These are phyloP conservation scores for Falco peregrinus DNA, from an alignment of 2,797 vertebrate genomes.

Conservation along the genomic window DNA sequence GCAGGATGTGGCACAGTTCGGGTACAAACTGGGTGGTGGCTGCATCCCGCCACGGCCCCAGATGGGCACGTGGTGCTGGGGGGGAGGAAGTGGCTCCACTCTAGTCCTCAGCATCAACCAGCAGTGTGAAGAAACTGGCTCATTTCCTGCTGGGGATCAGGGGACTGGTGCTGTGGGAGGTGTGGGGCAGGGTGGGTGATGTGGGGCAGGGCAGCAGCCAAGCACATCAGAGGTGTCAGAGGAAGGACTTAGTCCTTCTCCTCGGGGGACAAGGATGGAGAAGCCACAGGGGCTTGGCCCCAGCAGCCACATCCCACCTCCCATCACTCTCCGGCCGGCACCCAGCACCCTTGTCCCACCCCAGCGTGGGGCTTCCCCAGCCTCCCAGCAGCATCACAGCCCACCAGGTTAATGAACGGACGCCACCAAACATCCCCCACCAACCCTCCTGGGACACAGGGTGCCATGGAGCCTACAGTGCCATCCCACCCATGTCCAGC, in stretches of 20 bases:
- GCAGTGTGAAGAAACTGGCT: not conserved
- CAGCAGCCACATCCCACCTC: not conserved
- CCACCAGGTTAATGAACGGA: fast-evolving
- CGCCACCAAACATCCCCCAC: not conserved
- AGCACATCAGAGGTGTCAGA: not conserved
- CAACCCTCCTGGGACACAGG: not conserved
- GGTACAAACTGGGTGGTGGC: not conserved
- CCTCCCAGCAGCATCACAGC: not conserved
- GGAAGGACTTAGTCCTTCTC: not conserved
- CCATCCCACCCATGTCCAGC: not conserved
- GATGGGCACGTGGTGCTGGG: not conserved
- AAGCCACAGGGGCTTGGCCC: fast-evolving
- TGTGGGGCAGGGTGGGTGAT: not conserved
- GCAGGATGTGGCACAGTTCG: not conserved
- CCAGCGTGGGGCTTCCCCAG: not conserved
- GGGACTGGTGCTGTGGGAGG: not conserved
- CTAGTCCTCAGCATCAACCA: not conserved
- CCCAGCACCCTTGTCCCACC: not conserved
- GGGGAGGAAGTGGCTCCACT: slow-evolving; percentile 4
- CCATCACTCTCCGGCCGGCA: not conserved
- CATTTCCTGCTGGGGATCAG: not conserved
- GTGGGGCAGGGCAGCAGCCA: not conserved
- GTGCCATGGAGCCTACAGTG: not conserved
- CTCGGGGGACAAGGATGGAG: not conserved
- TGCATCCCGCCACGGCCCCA: fast-evolving